These are phyloP conservation scores for Aricia agestis DNA, from an alignment of 1,140 invertebrate species.

Conservation along the genomic window DNA sequence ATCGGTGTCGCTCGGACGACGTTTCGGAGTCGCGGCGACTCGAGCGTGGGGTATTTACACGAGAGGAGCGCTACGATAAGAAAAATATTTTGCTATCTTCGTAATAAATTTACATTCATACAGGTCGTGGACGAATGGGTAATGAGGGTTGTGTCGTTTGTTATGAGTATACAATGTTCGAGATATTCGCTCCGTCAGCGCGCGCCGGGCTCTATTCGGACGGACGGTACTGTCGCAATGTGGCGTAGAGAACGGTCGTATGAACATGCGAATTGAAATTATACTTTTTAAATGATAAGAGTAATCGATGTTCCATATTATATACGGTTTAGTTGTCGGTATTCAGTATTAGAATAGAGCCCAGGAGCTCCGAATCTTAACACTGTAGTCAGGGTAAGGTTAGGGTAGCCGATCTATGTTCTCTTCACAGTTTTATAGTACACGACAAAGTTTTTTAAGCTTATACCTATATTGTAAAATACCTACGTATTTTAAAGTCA, in stretches of 20 bases:
- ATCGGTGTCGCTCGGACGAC: conserved; percentile 26
- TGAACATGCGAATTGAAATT: conserved; percentile 9
- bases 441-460: conserved; percentile 8
- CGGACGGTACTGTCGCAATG: background rate
- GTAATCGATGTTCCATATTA: conserved; percentile 14
- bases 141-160: conserved; percentile 70
- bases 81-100: conserved; percentile 25
- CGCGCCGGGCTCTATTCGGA: background rate
- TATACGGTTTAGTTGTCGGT: conserved; percentile 6
- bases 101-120: conserved; percentile 48
- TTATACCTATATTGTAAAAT: conserved; percentile 13
- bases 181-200: conserved; percentile 44
- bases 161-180: conserved; percentile 63
- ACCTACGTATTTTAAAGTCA: conserved; percentile 7
- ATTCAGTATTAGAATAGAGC: conserved; percentile 9
- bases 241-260: background rate
- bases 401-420: conserved; percentile 13
- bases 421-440: conserved; percentile 10
- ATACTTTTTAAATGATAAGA: background rate
- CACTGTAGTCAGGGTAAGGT: conserved; percentile 10
- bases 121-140: conserved; percentile 59
- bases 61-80: conserved; percentile 27
- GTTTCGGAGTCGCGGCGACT: conserved; percentile 14
- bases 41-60: conserved; percentile 27
- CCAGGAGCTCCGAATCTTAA: conserved; percentile 4